Percentiles rank a stretch among this genome's conserved stretches.
phyloP scores from a whole-genome alignment of 2,888 invertebrate species.

The Parasteatoda lunata region DNA sequence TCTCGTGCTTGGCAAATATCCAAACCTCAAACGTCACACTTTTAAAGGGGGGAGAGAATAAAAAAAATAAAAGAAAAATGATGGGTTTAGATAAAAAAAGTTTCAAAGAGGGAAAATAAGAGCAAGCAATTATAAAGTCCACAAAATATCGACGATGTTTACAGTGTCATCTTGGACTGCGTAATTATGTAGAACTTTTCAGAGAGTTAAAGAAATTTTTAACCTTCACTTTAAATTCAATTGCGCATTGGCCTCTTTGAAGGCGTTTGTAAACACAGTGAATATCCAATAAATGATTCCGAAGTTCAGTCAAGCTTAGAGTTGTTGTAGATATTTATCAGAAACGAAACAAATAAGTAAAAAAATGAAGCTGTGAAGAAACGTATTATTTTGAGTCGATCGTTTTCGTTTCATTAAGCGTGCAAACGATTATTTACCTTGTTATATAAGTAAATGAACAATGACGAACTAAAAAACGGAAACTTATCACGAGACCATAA shows the following conservation, averaged over 20 bases:
- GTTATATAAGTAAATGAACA: too few relatives aligned
- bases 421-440: too few relatives aligned
- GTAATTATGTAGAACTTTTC: neutral
- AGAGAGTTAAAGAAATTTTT: slow-evolving; percentile 5
- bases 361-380: too few relatives aligned
- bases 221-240: slow-evolving; percentile 1
- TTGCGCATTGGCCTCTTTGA: slow-evolving; percentile 6
- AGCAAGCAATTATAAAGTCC: slow-evolving; percentile 61
- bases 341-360: too few relatives aligned
- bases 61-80: slow-evolving; percentile 30
- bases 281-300: too few relatives aligned
- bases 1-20: slow-evolving; percentile 49
- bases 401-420: too few relatives aligned
- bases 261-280: too few relatives aligned
- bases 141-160: slow-evolving; percentile 51
- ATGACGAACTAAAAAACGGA: too few relatives aligned
- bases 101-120: slow-evolving; percentile 40
- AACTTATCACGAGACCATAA: too few relatives aligned
- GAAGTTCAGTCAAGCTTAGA: too few relatives aligned
- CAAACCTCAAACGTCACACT: slow-evolving; percentile 56
- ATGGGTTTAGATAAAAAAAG: slow-evolving; percentile 13
- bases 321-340: too few relatives aligned
- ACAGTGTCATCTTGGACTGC: slow-evolving; percentile 40
- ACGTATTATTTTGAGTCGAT: too few relatives aligned
- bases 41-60: slow-evolving; percentile 37